phyloP scores from a whole-genome alignment of 2,113 vertebrate species.

The Pseudopodoces humilis region DNA sequence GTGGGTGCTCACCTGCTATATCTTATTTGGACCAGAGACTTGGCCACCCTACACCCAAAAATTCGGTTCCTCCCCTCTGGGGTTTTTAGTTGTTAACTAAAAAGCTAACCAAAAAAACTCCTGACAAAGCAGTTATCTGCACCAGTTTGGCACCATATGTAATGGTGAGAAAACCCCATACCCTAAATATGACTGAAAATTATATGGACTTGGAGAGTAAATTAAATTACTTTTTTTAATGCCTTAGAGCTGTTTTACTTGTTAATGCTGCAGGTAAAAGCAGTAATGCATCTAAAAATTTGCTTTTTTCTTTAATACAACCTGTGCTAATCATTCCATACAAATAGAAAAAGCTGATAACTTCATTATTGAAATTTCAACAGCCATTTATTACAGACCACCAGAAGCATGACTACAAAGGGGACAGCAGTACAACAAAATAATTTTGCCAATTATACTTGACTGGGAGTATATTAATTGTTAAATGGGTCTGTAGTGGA shows the following conservation, averaged over 20 bases:
- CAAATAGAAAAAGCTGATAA: neutral
- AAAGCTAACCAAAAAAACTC: neutral
- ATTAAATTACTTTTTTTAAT: neutral
- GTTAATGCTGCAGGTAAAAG: neutral
- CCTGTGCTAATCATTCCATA: neutral
- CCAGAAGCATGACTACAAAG: neutral
- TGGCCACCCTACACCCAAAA: neutral
- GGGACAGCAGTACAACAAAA: neutral
- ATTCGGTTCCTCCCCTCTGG: fast-evolving
- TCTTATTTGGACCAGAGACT: fast-evolving
- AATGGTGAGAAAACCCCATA: neutral
- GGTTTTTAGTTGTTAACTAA: neutral
- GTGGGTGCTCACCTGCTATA: neutral
- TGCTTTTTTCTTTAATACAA: neutral
- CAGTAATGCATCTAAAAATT: neutral
- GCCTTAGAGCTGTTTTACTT: neutral
- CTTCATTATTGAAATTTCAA: neutral
- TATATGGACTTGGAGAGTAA: neutral
- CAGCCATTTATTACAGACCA: neutral
- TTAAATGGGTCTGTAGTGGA: neutral
- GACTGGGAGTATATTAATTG: neutral
- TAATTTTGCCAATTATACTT: neutral
- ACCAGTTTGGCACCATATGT: neutral
- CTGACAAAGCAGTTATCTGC: neutral
- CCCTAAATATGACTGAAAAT: neutral